Base-by-base conservation (phyloP, 2,113 vertebrate genomes). In the Amazona guildingii region DNA sequence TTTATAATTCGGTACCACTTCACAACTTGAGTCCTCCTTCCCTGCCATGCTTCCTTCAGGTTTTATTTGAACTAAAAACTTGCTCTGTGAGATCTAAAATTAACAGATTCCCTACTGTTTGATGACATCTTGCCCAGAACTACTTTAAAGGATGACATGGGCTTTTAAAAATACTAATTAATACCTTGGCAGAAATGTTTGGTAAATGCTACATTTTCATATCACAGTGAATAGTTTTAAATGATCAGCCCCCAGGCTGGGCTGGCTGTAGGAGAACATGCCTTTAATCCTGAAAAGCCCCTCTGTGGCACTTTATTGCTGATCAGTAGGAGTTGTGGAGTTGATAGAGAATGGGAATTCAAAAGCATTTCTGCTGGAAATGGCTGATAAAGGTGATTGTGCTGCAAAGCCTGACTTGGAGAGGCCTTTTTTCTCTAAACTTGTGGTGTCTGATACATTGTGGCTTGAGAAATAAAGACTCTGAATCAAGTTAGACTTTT, bases 101-200 rank as follows among this genome's bases (percentile, higher is more conserved):
- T 91, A 93, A 87, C 78, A 73, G 82, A 29, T 67, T 80, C 52
- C 94, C 95, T 37, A 11, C 91, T 90, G 94, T 39, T 93, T 89
- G 86, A 74, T 88, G 89, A 78, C 70, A 83, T 44, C 20, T 82
- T 81, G 70, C 91, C 72, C 88, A 86, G 84, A 88, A 83, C 48
- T 33, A 7, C 64, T 94, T 94, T 19, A 17, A 87, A 88, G 88
- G 76, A 33, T 16, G 0, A 64, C 1, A 8, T 51, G 63, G 72
- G 74, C 39, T 80, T 95, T 92, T 43, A 81, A 90, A 90, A 90
- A n/a, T 66, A 41, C 78, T 91, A 96, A 96, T 97, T 95, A 96
- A 88, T 91, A 85, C 55, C n/a, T 70, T 61, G 48, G 88, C 48
- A 75, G 62, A 69, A 68, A 21, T 54, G 69, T 46, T 76, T 66